These are phyloP conservation scores for Electrophaes corylata DNA, from an alignment of 2,888 invertebrate genomes.

Conservation along the genomic window DNA sequence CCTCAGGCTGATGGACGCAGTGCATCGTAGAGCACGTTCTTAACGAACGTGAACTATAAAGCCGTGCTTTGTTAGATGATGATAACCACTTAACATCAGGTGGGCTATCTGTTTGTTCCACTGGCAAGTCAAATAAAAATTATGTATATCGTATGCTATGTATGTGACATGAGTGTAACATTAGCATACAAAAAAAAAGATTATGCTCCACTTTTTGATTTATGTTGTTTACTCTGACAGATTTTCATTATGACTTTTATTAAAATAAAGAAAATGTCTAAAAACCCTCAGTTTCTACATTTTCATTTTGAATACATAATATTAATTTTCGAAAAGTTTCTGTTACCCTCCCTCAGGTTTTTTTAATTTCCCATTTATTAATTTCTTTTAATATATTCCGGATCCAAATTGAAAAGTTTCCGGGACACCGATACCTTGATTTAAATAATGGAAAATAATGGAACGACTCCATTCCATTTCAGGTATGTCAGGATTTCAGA, in stretches of 20 bases:
- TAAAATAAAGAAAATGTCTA: not conserved
- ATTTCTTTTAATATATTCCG: conserved; percentile 61
- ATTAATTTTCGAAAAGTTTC: conserved; percentile 62
- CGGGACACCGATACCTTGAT: conserved; percentile 50
- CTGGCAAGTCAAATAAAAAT: too few relatives aligned
- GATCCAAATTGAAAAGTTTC: conserved; percentile 59
- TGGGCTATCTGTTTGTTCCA: too few relatives aligned
- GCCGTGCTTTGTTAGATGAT: too few relatives aligned
- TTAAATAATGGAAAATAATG: conserved; percentile 51
- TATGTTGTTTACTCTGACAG: too few relatives aligned
- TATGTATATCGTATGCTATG: too few relatives aligned
- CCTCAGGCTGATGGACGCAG: too few relatives aligned
- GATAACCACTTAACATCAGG: too few relatives aligned
- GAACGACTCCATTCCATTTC: conserved; percentile 27
- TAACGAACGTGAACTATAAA: too few relatives aligned
- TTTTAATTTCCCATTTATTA: conserved; percentile 59
- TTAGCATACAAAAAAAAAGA: too few relatives aligned
- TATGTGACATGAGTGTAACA: too few relatives aligned
- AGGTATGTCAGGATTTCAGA: conserved; percentile 25
- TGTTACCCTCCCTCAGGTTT: conserved; percentile 53
- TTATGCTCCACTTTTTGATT: too few relatives aligned
- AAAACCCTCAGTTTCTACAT: conserved; percentile 39
- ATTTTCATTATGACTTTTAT: not conserved
- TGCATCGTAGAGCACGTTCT: too few relatives aligned
- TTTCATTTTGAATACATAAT: conserved; percentile 55